Conservation (phyloP, 2,888 invertebrate species). For the Erebia palarica region DNA sequence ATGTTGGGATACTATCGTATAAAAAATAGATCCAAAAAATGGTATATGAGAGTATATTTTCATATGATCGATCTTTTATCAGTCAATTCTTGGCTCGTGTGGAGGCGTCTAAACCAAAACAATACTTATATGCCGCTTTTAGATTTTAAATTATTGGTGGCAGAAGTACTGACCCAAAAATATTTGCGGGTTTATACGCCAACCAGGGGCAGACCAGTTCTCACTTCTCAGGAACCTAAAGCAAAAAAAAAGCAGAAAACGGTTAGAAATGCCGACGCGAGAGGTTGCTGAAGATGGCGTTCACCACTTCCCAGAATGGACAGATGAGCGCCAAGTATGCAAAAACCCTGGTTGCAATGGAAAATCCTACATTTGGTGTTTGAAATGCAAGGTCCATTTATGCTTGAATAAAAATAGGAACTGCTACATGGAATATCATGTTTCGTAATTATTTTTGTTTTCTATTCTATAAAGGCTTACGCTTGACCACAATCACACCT, state of each 20-base stretch:
- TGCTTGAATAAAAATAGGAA: not conserved
- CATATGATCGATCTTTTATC: not conserved
- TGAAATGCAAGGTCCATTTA: constrained; percentile 4
- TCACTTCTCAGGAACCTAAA: not conserved
- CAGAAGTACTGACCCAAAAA: not conserved
- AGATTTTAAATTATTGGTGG: not conserved
- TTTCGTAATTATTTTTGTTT: not conserved
- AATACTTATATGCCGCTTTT: constrained; percentile 1
- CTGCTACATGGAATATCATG: not conserved
- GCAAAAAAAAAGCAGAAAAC: not conserved
- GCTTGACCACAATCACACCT: too few species aligned
- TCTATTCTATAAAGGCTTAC: too few species aligned
- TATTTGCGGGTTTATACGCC: not conserved
- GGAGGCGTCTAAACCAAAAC: not conserved
- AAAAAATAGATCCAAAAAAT: not conserved
- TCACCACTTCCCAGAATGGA: constrained; percentile 1
- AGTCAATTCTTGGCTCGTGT: not conserved
- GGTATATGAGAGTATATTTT: not conserved
- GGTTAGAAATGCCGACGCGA: not conserved
- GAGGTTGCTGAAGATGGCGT: not conserved
- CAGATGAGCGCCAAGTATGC: constrained; percentile 1
- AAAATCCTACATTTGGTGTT: not conserved
- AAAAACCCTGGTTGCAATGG: constrained; percentile 1
- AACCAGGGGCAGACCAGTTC: not conserved
- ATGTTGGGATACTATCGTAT: constrained; percentile 4